Evolutionary conservation across 2,797 vertebrate genomes (phyloP), one percentile per base, ranked within the genome.

Genomic region (Poecilia gillii): DNA sequence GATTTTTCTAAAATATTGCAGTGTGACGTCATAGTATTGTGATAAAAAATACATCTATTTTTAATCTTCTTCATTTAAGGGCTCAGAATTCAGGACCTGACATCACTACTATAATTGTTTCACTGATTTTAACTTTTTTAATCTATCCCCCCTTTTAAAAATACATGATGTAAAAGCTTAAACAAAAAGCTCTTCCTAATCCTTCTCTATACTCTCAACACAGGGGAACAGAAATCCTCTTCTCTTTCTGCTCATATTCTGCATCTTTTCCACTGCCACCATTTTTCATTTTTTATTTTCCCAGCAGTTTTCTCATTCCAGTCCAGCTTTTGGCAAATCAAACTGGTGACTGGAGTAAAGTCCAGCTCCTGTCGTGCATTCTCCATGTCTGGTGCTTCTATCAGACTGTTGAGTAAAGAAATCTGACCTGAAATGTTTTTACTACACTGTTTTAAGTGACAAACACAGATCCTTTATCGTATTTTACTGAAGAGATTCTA

Each of bases 401-500:
- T 6, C 28, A 33, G 28, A 62, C 31, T 31, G 6, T 62, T 16
- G 28, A 31, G 57, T 28, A 59, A 31, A 59, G 9, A 8, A 59
- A 6, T 16, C 28, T 62, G 28, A 62, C 57, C 28, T 31, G 14
- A 33, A 62, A 39, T 64, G 33, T 36, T 36, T 64, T 68, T 41
- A 12, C 36, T 39, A 20, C 62, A 39, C 13, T 66, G 31, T 3
- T 66, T 20, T 20, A 46, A 36, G 43, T 62, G 41, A 73, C 36
- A 75, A 75, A 57, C 68, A 23, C 6, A 62, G 73, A 71, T 72
- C 9, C 23, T 31, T 62, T 41, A 46, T 49, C 36, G 25, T 9
- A 66, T 31, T 83, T 36, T 74, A 7, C 72, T 12, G 53, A 55
- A 55, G 53, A 71, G 66, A 16, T 68, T 76, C 12, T 23, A 18